Base-by-base conservation (phyloP, 1,140 invertebrate species). In the Panagrolaimus sp. region DNA sequence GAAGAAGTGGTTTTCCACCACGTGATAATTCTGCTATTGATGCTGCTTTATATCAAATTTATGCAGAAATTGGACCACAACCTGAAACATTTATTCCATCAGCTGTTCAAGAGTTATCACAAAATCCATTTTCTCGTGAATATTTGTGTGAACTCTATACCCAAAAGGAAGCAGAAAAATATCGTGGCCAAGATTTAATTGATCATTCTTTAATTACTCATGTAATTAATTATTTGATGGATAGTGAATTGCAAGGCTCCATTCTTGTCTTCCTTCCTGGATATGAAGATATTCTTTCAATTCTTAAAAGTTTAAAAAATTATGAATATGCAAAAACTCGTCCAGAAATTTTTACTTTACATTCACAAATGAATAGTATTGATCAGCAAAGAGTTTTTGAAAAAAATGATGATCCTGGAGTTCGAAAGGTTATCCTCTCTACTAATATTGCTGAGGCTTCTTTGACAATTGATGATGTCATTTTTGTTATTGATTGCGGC, bases 361-460 rank as follows among this genome's bases (percentile, higher is more conserved):
- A 91, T 83, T 91, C 90, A 0, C 88, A 88, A 45, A 84, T 91
- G 62, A 87, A 89, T 0, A 84, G 88, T 0, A 76, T 85, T 4
- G 90, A 92, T 79, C 91, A 94, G 79, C 89, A 89, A 76, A 87
- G 88, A 67, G 89, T 92, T 0, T 93, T 95, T 77, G 86, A 87
- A n/a, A 85, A 87, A 0, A 84, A 88, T 4, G 85, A 88, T 24
- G 28, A 58, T 58, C 58, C 74, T 0, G 88, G 87, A 12, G 84
- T 86, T 0, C 86, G 91, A 28, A 94, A 94, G 85, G 89, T 95
- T 84, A 92, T 97, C 63, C 86, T 96, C 0, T 89, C 92, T 0
- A 97, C 94, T 0, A 94, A 95, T 81, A 93, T 97, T 74, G 92
- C 92, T 0, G 93, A 97, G 84, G 95, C 92, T 0, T 92, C 91